These are phyloP conservation scores for Parazoanthus darwini DNA, from an alignment of 92 coral and sea anemone genomes.

Conservation along the genomic window DNA sequence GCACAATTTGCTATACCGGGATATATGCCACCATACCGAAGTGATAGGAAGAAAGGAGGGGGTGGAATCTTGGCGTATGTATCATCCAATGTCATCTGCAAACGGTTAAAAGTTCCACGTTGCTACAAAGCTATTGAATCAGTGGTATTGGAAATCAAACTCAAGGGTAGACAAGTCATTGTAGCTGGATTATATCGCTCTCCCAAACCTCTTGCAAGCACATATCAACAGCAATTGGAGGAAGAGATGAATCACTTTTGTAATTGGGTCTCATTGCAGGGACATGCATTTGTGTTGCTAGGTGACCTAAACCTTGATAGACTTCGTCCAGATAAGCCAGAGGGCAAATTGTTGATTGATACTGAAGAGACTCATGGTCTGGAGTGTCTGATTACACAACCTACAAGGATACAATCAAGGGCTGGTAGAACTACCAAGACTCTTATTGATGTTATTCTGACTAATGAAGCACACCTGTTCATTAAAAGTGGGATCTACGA, in stretches of 20 bases:
- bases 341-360: constrained; percentile 51
- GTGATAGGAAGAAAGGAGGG: constrained; percentile 44
- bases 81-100: constrained; percentile 17
- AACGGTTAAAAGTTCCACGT: constrained; percentile 32
- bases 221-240: constrained; percentile 38
- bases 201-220: constrained; percentile 5
- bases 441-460: constrained; percentile 57
- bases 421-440: constrained; percentile 41
- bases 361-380: constrained; percentile 47
- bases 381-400: constrained; percentile 46
- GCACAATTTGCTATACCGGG: constrained; percentile 38
- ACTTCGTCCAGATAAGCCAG: constrained; percentile 31
- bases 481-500: constrained; percentile 35
- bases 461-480: constrained; percentile 49
- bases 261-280: constrained; percentile 48
- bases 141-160: constrained; percentile 38
- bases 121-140: constrained; percentile 40
- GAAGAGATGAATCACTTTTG: constrained; percentile 51
- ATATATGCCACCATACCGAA: constrained; percentile 13
- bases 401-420: constrained; percentile 48
- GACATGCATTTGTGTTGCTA: constrained; percentile 15
- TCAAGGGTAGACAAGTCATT: constrained; percentile 7
- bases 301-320: constrained; percentile 57
- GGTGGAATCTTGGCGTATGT: constrained; percentile 34
- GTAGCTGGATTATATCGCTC: constrained; percentile 47